Base-by-base conservation (phyloP, 2,888 invertebrate species). In the Drosophila heteroneura region DNA sequence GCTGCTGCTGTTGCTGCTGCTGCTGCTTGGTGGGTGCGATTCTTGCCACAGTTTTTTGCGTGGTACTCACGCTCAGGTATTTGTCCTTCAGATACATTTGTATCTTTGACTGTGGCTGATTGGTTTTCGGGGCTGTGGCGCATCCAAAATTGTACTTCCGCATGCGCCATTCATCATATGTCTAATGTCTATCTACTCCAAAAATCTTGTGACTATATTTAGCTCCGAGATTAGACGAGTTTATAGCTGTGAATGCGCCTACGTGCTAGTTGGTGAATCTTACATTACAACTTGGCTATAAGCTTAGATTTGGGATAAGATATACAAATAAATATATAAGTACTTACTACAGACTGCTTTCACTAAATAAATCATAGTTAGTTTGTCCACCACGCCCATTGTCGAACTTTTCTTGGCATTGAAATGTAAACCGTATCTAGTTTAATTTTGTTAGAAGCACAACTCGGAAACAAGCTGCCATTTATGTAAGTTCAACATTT, bases 401-500 rank as follows among this genome's bases (percentile, higher is more conserved):
- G 72, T 52, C 61, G n/a, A 68, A 64, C 59, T 75, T 76, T 47
- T 51, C 49, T 26, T 73, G 76, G 64, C 76, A 70, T 71, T 73
- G 79, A 77, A 74, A 76, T 67, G 26, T 53, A 60, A 53, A 28
- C 49, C 33, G 33, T 16, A 56, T 44, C 59, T 35, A 37, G 47
- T 35, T 61, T 69, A 65, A 58, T 60, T 60, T 39, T 51, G 39
- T 41, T 57, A 30, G 39, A 10, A 26, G 32, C 41, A 44, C 44
- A 61, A n/a, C 65, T 51, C 68, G 41, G 41, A 62, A 78, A 77
- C 89, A 74, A 86, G 90, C 77, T 90, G 80, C 90, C 90, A 79
- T 89, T 88, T 90, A 83, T 85, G 90, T 88, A 82, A 89, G 86
- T 89, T 88, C 85, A 82, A 85, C 85, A 83, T 83, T 79, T 81